Base-by-base conservation (phyloP, 1,140 invertebrate genomes). In the Drosophila tani region DNA sequence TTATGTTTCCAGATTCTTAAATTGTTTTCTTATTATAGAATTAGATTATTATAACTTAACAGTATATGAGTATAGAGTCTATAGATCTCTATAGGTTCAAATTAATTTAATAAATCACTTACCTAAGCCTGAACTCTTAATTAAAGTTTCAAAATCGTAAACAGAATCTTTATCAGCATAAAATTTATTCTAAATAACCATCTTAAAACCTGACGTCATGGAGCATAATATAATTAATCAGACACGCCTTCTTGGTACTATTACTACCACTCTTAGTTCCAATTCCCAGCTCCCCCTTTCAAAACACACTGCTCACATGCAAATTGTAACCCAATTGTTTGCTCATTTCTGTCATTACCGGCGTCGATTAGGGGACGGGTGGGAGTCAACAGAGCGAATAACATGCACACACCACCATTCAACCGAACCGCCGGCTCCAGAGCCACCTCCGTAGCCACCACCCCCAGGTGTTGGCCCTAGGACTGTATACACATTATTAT, bases 271-370 rank as follows among this genome's bases (percentile, higher is more conserved):
- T 67, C 40, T 14, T 15, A 35, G 19, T 19, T 29, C 38, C 17
- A 43, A 47, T 38, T 47, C 40, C 41, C 46, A 50, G 43, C 15
- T 40, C 53, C 27, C 53, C 45, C 29, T 40, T 38, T 55, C 38
- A 51, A 32, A 45, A 60, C 40, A 45, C 50, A 50, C 32, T 41
- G 53, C 59, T 58, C 65, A 58, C 65, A 70, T 78, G 75, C 75
- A 63, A 79, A 79, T 79, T 63, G 57, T 51, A 78, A 70, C 57
- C 75, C 57, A 79, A 79, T 79, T 77, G 73, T 77, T 77, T 77
- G 63, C 55, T 55, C 64, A 77, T 68, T 77, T 78, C 62, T 68
- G 75, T 77, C 76, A 79, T 79, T 79, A 79, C 58, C 66, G 57
- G 67, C 53, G 51, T 46, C 76, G 62, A 79, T 78, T 79, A 79